A percentile compares a stretch with the other conserved stretches of the same genome.
These are phyloP conservation scores for Formica exsecta DNA, from an alignment of 1,140 invertebrate genomes.

Conservation along the genomic window DNA sequence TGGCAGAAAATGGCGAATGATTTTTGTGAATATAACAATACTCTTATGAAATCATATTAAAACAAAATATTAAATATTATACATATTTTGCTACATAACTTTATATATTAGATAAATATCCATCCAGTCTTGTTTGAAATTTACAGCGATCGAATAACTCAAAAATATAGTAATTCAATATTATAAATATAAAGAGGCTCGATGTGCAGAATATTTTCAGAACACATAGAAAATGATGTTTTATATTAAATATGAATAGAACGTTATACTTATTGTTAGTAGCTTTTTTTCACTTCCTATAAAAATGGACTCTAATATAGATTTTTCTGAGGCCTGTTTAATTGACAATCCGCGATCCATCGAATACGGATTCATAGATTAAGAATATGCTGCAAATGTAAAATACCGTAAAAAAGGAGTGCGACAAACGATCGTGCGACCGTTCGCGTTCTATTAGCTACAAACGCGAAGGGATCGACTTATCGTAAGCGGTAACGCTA, in stretches of 20 bases:
- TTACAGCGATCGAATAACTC: not conserved
- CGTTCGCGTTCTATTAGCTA: slow-evolving; percentile 19
- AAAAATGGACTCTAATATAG: not conserved
- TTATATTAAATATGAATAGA: not conserved
- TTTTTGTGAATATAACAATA: not conserved
- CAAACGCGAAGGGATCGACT: slow-evolving; percentile 67
- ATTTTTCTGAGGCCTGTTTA: not conserved
- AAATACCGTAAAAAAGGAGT: not conserved
- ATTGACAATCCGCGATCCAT: not conserved
- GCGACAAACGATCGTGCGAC: slow-evolving; percentile 16
- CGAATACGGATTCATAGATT: not conserved
- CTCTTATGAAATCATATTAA: not conserved
- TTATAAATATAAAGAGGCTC: not conserved
- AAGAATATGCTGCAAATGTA: not conserved
- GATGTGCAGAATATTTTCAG: not conserved
- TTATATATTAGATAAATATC: no score
- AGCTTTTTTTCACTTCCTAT: not conserved
- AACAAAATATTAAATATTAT: no score
- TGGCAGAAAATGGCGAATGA: not conserved
- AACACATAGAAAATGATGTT: not conserved
- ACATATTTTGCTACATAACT: no score
- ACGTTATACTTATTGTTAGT: not conserved
- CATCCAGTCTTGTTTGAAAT: not conserved
- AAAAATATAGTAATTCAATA: not conserved
- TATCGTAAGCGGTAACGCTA: slow-evolving; percentile 67